Conservation (phyloP, 2,888 invertebrate genomes). For the Drosophila barbarae region DNA sequence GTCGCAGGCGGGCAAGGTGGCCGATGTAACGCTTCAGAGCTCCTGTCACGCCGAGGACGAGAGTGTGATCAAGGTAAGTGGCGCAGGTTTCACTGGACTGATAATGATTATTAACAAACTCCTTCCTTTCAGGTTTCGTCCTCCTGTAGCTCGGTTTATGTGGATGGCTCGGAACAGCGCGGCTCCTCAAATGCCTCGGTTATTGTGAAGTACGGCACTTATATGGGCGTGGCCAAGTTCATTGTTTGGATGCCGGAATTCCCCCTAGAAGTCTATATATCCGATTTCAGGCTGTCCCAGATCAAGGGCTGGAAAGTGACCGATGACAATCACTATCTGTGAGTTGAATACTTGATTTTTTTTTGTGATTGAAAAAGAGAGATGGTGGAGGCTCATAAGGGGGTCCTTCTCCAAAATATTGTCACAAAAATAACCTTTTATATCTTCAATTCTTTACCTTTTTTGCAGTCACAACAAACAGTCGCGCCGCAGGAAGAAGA, state of each 20-base stretch:
- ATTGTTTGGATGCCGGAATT: slow-evolving; percentile 99
- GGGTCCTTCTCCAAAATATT: no score
- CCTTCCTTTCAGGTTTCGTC: slow-evolving; percentile 88
- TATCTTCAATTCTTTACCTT: no score
- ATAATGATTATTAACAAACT: neutral
- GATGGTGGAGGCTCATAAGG: no score
- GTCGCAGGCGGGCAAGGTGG: slow-evolving; percentile 94
- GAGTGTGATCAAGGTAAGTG: slow-evolving; percentile 92
- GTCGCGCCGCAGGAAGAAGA: slow-evolving; percentile 81
- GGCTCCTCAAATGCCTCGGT: slow-evolving; percentile 97
- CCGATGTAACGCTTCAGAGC: slow-evolving; percentile 96
- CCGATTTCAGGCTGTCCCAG: slow-evolving; percentile 93
- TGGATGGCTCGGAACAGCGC: slow-evolving; percentile 96
- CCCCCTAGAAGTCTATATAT: slow-evolving; percentile 92
- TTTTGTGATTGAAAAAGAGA: no score
- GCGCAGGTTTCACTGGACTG: no score
- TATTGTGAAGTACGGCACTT: slow-evolving; percentile 94
- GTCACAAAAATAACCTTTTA: no score
- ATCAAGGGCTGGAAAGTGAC: slow-evolving; percentile 97
- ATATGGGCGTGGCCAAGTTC: slow-evolving; percentile 92
- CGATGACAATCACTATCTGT: slow-evolving; percentile 84
- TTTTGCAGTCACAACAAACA: slow-evolving; percentile 81
- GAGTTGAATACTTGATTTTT: slow-evolving; percentile 38
- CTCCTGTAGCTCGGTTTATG: slow-evolving; percentile 96
- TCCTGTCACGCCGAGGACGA: slow-evolving; percentile 97